These are phyloP conservation scores for Aphyosemion australe DNA, from an alignment of 2,113 vertebrate genomes.

Conservation along the genomic window DNA sequence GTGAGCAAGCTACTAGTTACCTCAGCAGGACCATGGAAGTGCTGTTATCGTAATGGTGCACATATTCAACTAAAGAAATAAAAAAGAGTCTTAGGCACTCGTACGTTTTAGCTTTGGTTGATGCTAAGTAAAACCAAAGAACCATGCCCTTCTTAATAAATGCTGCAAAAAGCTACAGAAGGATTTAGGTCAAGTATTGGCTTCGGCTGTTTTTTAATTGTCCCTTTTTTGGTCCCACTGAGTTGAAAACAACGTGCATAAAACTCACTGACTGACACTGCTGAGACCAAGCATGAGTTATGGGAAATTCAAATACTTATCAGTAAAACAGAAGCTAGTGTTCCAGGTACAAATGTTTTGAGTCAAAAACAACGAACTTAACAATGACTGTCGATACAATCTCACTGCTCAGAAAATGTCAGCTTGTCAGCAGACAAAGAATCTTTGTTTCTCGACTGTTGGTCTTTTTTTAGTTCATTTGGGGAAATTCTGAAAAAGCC, in stretches of 20 bases:
- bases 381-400: not conserved
- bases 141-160: constrained; percentile 6
- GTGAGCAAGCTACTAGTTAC: not conserved
- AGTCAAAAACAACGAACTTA: constrained; percentile 15
- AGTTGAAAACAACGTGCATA: not conserved
- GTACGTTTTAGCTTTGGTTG: no score
- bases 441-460: not conserved
- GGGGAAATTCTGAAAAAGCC: no score
- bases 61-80: not conserved
- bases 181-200: constrained; percentile 23
- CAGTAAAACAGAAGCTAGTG: constrained; percentile 29
- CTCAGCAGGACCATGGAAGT: not conserved
- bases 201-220: constrained; percentile 13
- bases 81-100: no score
- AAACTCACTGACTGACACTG: constrained; percentile 37
- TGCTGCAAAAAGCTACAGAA: constrained; percentile 11
- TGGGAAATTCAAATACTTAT: constrained; percentile 52
- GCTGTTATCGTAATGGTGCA: not conserved
- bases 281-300: constrained; percentile 48
- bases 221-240: constrained; percentile 23
- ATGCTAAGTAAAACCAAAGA: no score
- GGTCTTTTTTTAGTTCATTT: not conserved
- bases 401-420: not conserved
- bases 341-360: not conserved
- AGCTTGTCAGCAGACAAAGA: not conserved